Conservation (phyloP, 2,797 vertebrate genomes). For the Sebastes ruberrimus region DNA sequence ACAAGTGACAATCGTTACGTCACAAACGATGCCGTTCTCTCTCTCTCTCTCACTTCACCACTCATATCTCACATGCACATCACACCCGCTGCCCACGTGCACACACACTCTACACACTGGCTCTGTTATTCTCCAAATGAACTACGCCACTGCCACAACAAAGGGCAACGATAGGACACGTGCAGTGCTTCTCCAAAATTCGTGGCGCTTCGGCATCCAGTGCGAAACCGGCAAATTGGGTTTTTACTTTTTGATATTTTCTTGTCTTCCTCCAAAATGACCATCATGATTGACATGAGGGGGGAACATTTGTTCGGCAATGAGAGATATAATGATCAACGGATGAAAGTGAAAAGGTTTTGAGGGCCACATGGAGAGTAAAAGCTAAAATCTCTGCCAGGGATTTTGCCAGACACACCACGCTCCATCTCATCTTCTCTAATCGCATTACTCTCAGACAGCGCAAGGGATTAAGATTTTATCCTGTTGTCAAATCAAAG, state of each 20-base stretch:
- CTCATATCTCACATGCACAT: too few relatives aligned
- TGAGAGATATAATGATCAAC: background rate
- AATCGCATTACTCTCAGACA: constrained; percentile 42
- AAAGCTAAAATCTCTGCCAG: background rate
- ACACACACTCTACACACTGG: too few relatives aligned
- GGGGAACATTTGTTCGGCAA: background rate
- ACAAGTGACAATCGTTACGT: fast-evolving
- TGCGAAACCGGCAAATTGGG: background rate
- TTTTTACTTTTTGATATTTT: background rate
- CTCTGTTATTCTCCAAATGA: too few relatives aligned
- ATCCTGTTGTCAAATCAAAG: constrained; percentile 27
- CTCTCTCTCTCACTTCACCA: too few relatives aligned
- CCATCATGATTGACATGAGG: background rate
- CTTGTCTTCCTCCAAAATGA: background rate
- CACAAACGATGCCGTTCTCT: too few relatives aligned
- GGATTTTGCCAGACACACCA: constrained; percentile 12
- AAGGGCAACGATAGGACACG: too few relatives aligned
- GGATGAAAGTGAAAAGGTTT: background rate
- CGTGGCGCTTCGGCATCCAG: too few relatives aligned
- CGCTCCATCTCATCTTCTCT: constrained; percentile 3
- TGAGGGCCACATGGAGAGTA: background rate
- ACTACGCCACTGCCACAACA: too few relatives aligned
- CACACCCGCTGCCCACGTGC: too few relatives aligned
- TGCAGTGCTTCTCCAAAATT: too few relatives aligned
- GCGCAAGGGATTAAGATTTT: constrained; percentile 40